Percentiles rank a stretch among this genome's conserved stretches.
These are phyloP conservation scores for Chunga burmeisteri DNA, from an alignment of 2,113 vertebrate genomes.

Conservation along the genomic window DNA sequence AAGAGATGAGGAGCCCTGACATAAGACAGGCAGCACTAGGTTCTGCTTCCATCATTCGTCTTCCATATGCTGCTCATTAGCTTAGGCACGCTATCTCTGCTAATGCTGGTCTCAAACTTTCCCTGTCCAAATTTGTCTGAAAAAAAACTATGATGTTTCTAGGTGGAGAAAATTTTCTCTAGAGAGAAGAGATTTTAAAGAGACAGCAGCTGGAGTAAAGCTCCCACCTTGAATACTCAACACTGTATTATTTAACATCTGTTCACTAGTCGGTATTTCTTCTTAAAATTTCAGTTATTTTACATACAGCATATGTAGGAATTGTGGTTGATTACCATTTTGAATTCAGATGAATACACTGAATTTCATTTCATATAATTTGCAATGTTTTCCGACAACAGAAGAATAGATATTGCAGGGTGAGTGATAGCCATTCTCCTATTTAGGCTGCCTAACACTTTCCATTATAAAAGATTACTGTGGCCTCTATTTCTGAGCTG, in stretches of 20 bases:
- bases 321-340: background rate
- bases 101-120: background rate
- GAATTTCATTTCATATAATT: background rate
- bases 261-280: background rate
- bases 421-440: background rate
- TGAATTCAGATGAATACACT: background rate
- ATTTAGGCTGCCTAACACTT: conserved; percentile 19
- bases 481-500: conserved; percentile 23
- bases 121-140: background rate
- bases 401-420: background rate
- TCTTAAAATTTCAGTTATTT: background rate
- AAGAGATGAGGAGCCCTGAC: background rate
- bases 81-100: background rate
- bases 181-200: background rate
- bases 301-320: background rate
- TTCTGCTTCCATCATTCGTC: background rate
- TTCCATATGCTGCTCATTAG: background rate
- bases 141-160: background rate
- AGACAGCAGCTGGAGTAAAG: background rate
- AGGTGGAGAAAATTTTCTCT: background rate
- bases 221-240: background rate
- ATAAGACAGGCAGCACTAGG: background rate
- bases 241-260: background rate
- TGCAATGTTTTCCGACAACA: background rate
- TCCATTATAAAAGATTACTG: conserved; percentile 30